Base-by-base conservation (phyloP, 2,797 vertebrate species). In the Periophthalmus magnuspinnatus region DNA sequence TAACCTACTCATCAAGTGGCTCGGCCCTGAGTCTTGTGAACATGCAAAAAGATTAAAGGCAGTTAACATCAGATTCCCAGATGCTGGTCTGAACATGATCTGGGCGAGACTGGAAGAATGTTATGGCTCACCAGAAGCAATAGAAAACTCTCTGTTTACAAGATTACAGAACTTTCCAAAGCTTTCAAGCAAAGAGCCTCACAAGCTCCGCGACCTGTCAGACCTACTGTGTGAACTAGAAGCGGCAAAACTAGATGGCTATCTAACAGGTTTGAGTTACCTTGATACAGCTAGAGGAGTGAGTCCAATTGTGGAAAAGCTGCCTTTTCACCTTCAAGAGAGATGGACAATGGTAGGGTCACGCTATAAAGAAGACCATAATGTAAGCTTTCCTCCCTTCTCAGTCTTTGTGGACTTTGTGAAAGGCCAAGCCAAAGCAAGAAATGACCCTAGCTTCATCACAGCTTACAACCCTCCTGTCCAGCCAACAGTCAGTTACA, bases 81-180 rank as follows among this genome's bases (percentile, higher is more conserved):
- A n/a, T 47, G 33, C 14, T 17, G 70, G 64, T 16, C 24, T 78
- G 11, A 19, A n/a, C 5, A 57, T 76, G 14, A 62, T 70, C 2
- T 79, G 69, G 76, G 7, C 7, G 0, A 69, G 74, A 67, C 13
- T 81, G 1, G 64, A 79, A 5, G 69, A 81, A 21, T 69, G 19
- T 5, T 76, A 78, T 50, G 58, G 65, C 1, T 68, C 62, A 0
- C 52, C 69, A 60, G 68, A 80, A 50, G 67, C 59, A 5, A 75
- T 68, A n/a, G 72, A 78, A 60, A 52, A 28, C 3, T 54, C 69
- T 6, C 47, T 76, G 14, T 75, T 77, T 10, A 21, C 36, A 14
- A 77, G 67, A 16, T 14, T 77, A 14, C 41, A 81, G 8, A 56
- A 67, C 57, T 72, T 78, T 17, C 72, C 67, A 6, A 71, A 69